Evolutionary conservation across 2,113 vertebrate species (phyloP).

Genomic region (Dromiciops gliroides): DNA sequence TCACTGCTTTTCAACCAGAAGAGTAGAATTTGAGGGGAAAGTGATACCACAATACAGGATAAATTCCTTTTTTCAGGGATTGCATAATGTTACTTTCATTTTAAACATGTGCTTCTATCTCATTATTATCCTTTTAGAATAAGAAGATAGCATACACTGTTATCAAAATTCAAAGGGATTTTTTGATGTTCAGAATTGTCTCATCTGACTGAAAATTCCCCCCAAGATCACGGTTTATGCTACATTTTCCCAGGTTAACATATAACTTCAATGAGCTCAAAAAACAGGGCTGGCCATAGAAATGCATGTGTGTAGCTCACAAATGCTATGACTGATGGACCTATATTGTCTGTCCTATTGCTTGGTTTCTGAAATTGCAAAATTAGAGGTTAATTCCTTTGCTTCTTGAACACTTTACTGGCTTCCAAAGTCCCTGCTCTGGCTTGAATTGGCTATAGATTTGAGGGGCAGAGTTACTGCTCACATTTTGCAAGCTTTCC

Average conservation of each 20-base stretch:
- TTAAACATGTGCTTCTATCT: constrained; percentile 23
- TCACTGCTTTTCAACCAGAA: constrained; percentile 14
- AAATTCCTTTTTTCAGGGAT: constrained; percentile 10
- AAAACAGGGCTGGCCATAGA: background rate
- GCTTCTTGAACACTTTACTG: background rate
- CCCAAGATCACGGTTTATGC: constrained; percentile 9
- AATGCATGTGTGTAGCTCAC: background rate
- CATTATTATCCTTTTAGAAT: constrained; percentile 13
- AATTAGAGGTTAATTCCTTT: background rate
- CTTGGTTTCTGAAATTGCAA: background rate
- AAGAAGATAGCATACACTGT: constrained; percentile 17
- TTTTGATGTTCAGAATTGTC: constrained; percentile 6
- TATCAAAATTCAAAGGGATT: constrained; percentile 50
- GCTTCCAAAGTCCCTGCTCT: background rate
- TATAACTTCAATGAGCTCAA: background rate
- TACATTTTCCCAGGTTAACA: constrained; percentile 19
- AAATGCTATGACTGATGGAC: background rate
- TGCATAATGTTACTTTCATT: constrained; percentile 24
- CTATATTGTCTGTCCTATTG: background rate
- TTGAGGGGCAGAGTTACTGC: background rate
- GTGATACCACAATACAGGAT: background rate
- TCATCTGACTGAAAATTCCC: constrained; percentile 36
- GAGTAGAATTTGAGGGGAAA: background rate
- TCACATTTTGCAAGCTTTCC: background rate
- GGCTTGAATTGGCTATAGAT: background rate